These are phyloP conservation scores for Castor canadensis DNA, from an alignment of 2,113 vertebrate genomes.

Conservation along the genomic window DNA sequence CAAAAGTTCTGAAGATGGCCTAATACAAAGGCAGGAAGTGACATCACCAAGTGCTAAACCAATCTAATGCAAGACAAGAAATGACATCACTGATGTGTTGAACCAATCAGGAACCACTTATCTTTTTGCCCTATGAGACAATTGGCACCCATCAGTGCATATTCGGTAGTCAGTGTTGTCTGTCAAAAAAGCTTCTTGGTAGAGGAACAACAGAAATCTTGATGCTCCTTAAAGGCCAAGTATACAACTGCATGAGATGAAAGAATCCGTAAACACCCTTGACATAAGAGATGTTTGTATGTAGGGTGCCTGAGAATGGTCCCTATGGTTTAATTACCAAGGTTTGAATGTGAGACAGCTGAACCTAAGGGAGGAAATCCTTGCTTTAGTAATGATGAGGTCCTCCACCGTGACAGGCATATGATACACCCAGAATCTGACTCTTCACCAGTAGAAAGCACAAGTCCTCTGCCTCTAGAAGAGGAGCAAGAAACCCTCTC, in stretches of 20 bases:
- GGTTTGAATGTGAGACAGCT: too few species aligned
- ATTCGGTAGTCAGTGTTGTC: not conserved
- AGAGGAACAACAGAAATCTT: not conserved
- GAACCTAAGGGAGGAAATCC: rapidly evolving
- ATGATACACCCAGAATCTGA: too few species aligned
- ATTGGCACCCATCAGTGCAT: not conserved
- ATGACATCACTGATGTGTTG: not conserved
- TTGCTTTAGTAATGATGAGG: rapidly evolving
- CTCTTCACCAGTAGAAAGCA: rapidly evolving
- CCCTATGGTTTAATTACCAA: too few species aligned
- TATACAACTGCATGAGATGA: too few species aligned
- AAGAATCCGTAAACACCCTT: not conserved
- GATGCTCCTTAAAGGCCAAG: not conserved
- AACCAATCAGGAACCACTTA: not conserved
- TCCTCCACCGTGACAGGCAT: too few species aligned
- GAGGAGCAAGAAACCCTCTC: rapidly evolving
- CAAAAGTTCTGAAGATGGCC: not conserved
- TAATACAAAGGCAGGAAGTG: not conserved
- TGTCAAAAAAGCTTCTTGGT: not conserved
- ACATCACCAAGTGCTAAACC: not conserved
- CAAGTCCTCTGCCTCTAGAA: rapidly evolving
- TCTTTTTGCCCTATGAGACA: not conserved
- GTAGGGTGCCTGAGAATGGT: too few species aligned
- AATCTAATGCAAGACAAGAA: too few species aligned
- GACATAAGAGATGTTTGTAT: rapidly evolving